Evolutionary conservation across 1,140 invertebrate genomes (phyloP).

Genomic region (Berghia stephanieae): DNA sequence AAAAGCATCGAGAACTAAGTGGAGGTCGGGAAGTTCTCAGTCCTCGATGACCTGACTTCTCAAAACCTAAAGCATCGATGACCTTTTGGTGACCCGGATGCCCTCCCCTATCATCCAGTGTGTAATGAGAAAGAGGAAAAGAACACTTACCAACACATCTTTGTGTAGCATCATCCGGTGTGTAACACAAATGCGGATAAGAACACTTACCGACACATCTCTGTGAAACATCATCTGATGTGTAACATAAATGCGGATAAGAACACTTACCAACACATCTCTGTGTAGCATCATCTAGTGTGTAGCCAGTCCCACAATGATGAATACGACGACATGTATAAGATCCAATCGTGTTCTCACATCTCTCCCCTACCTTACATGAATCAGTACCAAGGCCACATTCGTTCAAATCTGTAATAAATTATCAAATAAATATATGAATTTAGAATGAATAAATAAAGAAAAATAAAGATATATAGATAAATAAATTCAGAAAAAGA

Average conservation of each 20-base stretch:
- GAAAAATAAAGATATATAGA: too few species aligned
- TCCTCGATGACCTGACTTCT: too few species aligned
- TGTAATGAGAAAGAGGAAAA: slow-evolving; percentile 68
- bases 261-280: slow-evolving; percentile 80
- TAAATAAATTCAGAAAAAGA: too few species aligned
- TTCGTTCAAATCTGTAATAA: slow-evolving; percentile 69
- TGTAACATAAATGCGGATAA: slow-evolving; percentile 69
- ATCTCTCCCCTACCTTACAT: slow-evolving; percentile 61
- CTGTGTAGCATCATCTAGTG: slow-evolving; percentile 85
- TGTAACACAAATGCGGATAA: slow-evolving; percentile 77
- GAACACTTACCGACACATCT: slow-evolving; percentile 80
- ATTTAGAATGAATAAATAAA: too few species aligned
- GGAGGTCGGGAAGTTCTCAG: too few species aligned
- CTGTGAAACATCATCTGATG: slow-evolving; percentile 85
- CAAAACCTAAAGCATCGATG: too few species aligned
- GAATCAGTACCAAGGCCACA: slow-evolving; percentile 66
- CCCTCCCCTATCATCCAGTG: slow-evolving; percentile 87
- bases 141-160: slow-evolving; percentile 80
- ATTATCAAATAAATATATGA: too few species aligned
- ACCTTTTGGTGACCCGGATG: too few species aligned
- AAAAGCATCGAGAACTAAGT: too few species aligned
- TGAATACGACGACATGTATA: slow-evolving; percentile 72
- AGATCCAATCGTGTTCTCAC: slow-evolving; percentile 64
- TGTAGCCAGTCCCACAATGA: slow-evolving; percentile 96
- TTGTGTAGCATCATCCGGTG: slow-evolving; percentile 85